Percentiles rank a stretch among this genome's conserved stretches.
phyloP scores from a whole-genome alignment of 2,113 vertebrate species.

The Nothocercus nigrocapillus region DNA sequence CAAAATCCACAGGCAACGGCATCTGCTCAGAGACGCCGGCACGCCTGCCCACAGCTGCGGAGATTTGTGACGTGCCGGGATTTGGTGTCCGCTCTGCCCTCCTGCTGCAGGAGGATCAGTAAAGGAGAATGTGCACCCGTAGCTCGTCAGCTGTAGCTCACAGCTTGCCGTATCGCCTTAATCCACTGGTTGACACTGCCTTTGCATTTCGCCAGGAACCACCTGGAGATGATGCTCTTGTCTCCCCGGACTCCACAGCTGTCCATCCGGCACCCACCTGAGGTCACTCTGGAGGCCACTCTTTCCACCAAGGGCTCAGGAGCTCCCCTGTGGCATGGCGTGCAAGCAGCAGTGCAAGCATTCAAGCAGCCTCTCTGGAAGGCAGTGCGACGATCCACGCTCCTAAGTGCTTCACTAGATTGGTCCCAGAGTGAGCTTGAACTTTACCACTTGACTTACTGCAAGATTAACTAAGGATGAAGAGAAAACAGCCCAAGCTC shows the following conservation, averaged over 20 bases:
- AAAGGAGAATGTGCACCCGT: accelerated
- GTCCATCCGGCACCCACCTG: neutral
- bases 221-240: neutral
- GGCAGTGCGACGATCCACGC: neutral
- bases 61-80: accelerated
- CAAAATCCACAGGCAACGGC: neutral
- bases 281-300: neutral
- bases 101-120: neutral
- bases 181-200: neutral
- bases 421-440: slow-evolving; percentile 11
- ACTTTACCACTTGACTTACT: neutral
- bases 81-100: neutral
- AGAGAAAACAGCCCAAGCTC: slow-evolving; percentile 3
- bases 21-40: neutral
- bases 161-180: neutral
- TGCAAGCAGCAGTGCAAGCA: neutral
- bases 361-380: neutral
- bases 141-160: neutral
- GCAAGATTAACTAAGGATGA: neutral
- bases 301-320: neutral
- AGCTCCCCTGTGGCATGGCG: neutral
- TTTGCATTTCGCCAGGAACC: neutral
- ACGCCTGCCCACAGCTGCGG: neutral
- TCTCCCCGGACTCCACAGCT: neutral
- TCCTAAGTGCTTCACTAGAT: neutral